phyloP scores from a whole-genome alignment of 35 echinoderm and acorn worm genomes.

The Ophioderma brevispina region DNA sequence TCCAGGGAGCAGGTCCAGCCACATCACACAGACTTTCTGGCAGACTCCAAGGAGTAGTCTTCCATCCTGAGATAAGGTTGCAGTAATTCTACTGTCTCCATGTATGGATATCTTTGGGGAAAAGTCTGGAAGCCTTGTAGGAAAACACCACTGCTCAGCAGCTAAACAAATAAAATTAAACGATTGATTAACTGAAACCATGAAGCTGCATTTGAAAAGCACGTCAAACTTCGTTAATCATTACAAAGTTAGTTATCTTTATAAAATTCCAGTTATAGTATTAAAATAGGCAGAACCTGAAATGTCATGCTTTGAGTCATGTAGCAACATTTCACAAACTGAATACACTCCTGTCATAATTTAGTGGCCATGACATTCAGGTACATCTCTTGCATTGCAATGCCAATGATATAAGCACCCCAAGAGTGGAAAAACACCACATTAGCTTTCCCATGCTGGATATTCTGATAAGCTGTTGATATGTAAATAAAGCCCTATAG shows the following conservation, averaged over 20 bases:
- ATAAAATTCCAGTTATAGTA: background rate
- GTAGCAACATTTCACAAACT: no score
- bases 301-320: background rate
- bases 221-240: background rate
- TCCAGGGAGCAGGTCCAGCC: conserved; percentile 94
- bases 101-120: conserved; percentile 91
- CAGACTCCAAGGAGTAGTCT: conserved; percentile 82
- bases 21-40: conserved; percentile 99
- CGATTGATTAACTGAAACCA: no score
- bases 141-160: conserved; percentile 89
- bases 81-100: conserved; percentile 87
- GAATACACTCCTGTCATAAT: no score
- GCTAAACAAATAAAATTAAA: no score
- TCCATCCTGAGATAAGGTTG: conserved; percentile 87
- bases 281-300: background rate
- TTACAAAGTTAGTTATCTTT: no score
- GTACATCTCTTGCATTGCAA: no score
- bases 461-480: no score
- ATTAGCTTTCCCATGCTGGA: no score
- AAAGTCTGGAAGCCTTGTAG: conserved; percentile 67
- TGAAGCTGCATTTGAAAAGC: background rate
- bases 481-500: no score
- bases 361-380: no score
- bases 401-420: no score
- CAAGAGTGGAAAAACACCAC: no score